phyloP scores from a whole-genome alignment of 2,797 vertebrate species.

The Ceyx erithaca region DNA sequence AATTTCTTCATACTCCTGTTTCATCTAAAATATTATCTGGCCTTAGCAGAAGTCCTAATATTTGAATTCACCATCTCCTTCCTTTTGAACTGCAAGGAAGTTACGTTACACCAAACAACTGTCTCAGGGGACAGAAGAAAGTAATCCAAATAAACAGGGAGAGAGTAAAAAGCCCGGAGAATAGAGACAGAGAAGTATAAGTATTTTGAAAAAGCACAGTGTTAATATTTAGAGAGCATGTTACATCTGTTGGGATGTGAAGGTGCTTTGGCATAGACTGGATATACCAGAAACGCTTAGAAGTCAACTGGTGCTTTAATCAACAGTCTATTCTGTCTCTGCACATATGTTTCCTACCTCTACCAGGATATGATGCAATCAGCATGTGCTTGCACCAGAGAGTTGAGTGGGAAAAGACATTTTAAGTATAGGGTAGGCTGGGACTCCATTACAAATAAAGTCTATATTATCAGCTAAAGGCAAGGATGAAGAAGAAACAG shows the following conservation, averaged over 20 bases:
- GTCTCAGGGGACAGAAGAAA: background rate
- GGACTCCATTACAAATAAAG: background rate
- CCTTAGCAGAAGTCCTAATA: background rate
- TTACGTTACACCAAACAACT: background rate
- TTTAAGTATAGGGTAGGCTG: background rate
- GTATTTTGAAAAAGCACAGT: background rate
- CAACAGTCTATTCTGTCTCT: background rate
- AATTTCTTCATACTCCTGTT: background rate
- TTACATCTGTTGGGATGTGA: background rate
- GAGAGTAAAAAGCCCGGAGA: background rate
- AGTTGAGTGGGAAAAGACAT: background rate
- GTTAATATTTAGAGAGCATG: background rate
- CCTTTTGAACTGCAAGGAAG: background rate
- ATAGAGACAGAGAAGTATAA: background rate
- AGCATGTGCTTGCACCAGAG: background rate
- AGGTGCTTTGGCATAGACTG: background rate
- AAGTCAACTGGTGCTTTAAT: background rate
- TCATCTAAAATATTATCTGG: background rate
- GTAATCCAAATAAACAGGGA: background rate
- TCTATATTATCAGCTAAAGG: background rate
- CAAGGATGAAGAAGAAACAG: background rate
- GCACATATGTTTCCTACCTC: background rate
- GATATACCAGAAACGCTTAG: background rate
- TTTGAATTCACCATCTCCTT: background rate
- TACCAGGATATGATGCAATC: background rate